Conservation (phyloP, 2,888 invertebrate species). For the Tubulanus polymorphus region DNA sequence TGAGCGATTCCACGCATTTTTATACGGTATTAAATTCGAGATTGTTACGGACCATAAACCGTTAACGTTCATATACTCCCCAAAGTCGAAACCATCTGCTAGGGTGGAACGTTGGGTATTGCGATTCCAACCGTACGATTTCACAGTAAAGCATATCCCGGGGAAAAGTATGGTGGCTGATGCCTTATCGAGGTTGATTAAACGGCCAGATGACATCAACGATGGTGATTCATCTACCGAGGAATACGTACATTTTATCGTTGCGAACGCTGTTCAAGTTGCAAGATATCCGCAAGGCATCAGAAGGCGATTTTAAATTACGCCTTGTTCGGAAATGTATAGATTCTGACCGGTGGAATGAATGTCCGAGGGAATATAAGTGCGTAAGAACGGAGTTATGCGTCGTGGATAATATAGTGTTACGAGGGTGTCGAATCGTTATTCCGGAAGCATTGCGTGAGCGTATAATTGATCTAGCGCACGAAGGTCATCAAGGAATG, state of each 20-base stretch:
- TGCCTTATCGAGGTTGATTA: constrained; percentile 1
- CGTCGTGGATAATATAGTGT: constrained; percentile 2
- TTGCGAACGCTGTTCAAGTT: not conserved
- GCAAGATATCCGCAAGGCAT: not conserved
- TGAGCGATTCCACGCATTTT: constrained; percentile 3
- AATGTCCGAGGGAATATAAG: not conserved
- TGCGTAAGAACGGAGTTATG: constrained; percentile 2
- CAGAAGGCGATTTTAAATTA: not conserved
- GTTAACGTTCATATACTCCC: constrained; percentile 9
- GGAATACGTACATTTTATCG: not conserved
- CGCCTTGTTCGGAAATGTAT: not conserved
- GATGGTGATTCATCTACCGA: too few species aligned
- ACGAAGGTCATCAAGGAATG: constrained; percentile 21
- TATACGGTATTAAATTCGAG: constrained; percentile 3
- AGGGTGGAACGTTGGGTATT: constrained; percentile 16
- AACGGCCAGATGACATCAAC: not conserved
- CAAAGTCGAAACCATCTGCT: constrained; percentile 14
- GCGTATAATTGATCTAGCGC: constrained; percentile 9
- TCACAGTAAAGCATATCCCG: constrained; percentile 9
- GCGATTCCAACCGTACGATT: constrained; percentile 7
- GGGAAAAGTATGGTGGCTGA: constrained; percentile 15
- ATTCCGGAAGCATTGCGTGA: constrained; percentile 8
- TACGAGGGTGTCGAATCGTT: constrained; percentile 6
- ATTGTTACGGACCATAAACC: constrained; percentile 16
- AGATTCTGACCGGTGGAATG: not conserved